phyloP scores from a whole-genome alignment of 1,140 invertebrate species.

The Heterodera carotae region DNA sequence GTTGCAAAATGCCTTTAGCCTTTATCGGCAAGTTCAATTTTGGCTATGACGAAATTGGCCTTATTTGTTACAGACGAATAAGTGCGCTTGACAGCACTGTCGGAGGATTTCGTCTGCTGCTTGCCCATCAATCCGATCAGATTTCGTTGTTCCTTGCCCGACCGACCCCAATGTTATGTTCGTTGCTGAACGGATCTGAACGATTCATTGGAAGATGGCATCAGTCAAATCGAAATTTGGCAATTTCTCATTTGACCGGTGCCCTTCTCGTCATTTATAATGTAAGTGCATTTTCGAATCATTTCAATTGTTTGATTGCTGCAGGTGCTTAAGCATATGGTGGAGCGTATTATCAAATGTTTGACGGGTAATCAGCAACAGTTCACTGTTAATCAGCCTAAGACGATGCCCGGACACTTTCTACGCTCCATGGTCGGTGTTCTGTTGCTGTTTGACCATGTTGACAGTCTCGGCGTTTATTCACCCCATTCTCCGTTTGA shows the following conservation, averaged over 20 bases:
- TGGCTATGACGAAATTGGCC: not conserved
- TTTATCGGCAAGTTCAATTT: conserved; percentile 15
- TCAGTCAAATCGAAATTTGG: conserved; percentile 3
- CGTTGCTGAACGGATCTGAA: conserved; percentile 13
- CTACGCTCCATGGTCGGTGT: conserved; percentile 24
- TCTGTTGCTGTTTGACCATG: conserved; percentile 23
- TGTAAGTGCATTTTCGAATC: not conserved
- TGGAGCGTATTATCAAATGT: conserved; percentile 1
- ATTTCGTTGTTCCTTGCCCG: conserved; percentile 23
- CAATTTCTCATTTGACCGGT: conserved; percentile 18
- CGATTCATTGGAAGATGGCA: conserved; percentile 11
- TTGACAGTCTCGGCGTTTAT: conserved; percentile 12
- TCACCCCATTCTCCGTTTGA: conserved; percentile 24
- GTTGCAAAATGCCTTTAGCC: conserved; percentile 27
- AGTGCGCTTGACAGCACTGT: conserved; percentile 5
- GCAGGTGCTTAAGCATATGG: conserved; percentile 21
- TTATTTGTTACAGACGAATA: conserved; percentile 19
- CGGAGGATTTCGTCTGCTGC: conserved; percentile 1
- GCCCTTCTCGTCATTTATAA: conserved; percentile 28
- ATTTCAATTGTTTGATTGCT: not conserved
- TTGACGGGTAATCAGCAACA: not conserved
- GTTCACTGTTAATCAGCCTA: not conserved
- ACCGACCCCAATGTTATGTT: conserved; percentile 17
- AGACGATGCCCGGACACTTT: not conserved
- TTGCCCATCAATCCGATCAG: conserved; percentile 22